phyloP scores from a whole-genome alignment of 1,140 invertebrate genomes.

The Trichonephila clavata region DNA sequence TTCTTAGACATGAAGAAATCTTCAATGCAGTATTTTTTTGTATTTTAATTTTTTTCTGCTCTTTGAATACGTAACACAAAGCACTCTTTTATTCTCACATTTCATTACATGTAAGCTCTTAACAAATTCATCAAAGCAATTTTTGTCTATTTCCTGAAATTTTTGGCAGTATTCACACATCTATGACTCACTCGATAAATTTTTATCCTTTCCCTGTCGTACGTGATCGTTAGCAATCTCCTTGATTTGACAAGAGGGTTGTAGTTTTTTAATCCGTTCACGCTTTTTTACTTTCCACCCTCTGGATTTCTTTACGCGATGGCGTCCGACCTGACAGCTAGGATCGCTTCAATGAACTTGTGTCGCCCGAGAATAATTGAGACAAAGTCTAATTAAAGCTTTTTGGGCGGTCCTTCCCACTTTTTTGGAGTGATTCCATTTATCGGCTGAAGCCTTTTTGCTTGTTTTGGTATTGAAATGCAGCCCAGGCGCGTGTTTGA shows the following conservation, averaged over 20 bases:
- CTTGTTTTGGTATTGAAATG: not conserved
- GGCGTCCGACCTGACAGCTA: not conserved
- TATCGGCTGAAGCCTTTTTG: not conserved
- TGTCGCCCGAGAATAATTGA: slow-evolving; percentile 44
- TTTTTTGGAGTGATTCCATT: not conserved
- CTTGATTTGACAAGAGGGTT: slow-evolving; percentile 16
- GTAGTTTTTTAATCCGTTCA: slow-evolving; percentile 30
- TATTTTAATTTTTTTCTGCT: no score
- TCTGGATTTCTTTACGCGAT: not conserved
- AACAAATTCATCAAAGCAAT: not conserved
- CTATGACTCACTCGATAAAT: not conserved
- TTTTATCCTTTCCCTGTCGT: not conserved
- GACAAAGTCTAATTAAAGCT: slow-evolving; percentile 46
- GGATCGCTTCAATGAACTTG: not conserved
- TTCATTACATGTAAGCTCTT: no score
- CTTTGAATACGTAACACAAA: no score
- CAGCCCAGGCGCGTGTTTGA: not conserved
- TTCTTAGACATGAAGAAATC: no score
- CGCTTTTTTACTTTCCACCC: slow-evolving; percentile 11
- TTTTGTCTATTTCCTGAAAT: not conserved
- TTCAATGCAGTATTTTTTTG: no score
- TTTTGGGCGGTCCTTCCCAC: slow-evolving; percentile 31
- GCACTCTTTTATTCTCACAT: no score
- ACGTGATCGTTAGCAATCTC: slow-evolving; percentile 16
- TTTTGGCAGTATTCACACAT: not conserved